Base-by-base conservation (phyloP, 1,140 invertebrate genomes). In the Eumaeus atala region DNA sequence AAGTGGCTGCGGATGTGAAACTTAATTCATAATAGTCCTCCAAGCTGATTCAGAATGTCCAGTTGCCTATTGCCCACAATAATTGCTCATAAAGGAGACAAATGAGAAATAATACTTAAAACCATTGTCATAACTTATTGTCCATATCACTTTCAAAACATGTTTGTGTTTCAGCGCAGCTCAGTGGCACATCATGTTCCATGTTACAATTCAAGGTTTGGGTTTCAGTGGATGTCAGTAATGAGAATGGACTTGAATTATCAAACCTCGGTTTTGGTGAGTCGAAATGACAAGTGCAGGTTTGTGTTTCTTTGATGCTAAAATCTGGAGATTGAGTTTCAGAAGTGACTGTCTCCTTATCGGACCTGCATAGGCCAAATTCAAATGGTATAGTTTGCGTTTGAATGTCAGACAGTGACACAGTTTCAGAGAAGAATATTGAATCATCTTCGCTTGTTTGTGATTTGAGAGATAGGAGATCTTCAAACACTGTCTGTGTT, bases 281-380 rank as follows among this genome's bases (percentile, higher is more conserved):
- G 6, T 83, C 74, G 11, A 67, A 77, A 0, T 74, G 51, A 54
- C 80, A 86, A 1, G 68, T 37, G 48, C 83, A 87, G 0, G 83
- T 86, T 33, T 87, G 83, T 0, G 83, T 84, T 14, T 83, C 81
- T 36, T 84, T 86, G 1, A 84, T 75, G 57, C 72, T 78, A 6
- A 80, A 57, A 64, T 84, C 77, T 0, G 74, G 76, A 0, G 73
- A 78, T 10, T 78, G 74, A 1, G 74, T 83, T 54, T 77, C 68
- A 0, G 66, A 72, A 0, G 70, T 79, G 0, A 74, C 49, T 0
- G 79, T 86, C 17, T 77, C 69, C 51, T 85, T 85, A 18, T 83
- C 70, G 0, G 70, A 80, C 0, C 66, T 61, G 42, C 65, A 74
- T 18, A 85, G 58, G 9, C 74, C 79, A 47, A 84, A 84, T 18